Conservation (phyloP, 2,888 invertebrate genomes). For the Hymenopus coronatus region DNA sequence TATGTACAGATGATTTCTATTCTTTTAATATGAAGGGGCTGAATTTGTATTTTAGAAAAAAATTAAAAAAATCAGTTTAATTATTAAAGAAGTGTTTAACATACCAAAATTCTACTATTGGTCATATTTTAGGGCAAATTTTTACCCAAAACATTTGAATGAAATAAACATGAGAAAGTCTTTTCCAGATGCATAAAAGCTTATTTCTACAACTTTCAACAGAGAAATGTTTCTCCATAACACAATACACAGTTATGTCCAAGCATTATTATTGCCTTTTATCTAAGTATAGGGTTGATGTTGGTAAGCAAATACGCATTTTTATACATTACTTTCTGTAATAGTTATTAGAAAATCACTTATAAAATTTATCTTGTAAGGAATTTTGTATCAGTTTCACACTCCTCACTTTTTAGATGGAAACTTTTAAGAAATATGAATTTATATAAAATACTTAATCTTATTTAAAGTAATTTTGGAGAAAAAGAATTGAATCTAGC, state of each 20-base stretch:
- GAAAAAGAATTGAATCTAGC: not conserved
- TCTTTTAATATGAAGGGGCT: not conserved
- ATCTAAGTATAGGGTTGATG: too few species aligned
- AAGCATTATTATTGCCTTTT: too few species aligned
- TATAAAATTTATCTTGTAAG: too few species aligned
- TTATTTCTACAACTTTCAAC: not conserved
- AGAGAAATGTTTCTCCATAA: not conserved
- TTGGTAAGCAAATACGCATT: too few species aligned
- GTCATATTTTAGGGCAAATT: not conserved
- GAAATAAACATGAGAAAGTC: not conserved
- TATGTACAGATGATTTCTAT: not conserved
- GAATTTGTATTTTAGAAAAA: not conserved
- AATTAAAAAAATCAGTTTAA: not conserved
- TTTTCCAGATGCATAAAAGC: not conserved
- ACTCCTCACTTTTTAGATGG: too few species aligned
- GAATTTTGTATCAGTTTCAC: too few species aligned
- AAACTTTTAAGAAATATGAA: too few species aligned
- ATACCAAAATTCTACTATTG: not conserved
- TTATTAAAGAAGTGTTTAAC: not conserved
- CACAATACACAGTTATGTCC: not conserved
- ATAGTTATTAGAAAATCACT: too few species aligned
- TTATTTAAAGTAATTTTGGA: not conserved
- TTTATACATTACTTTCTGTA: too few species aligned
- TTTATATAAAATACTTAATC: too few species aligned
- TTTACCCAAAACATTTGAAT: not conserved